Base-by-base conservation (phyloP, 2,888 invertebrate genomes). In the Tenodera sinensis region DNA sequence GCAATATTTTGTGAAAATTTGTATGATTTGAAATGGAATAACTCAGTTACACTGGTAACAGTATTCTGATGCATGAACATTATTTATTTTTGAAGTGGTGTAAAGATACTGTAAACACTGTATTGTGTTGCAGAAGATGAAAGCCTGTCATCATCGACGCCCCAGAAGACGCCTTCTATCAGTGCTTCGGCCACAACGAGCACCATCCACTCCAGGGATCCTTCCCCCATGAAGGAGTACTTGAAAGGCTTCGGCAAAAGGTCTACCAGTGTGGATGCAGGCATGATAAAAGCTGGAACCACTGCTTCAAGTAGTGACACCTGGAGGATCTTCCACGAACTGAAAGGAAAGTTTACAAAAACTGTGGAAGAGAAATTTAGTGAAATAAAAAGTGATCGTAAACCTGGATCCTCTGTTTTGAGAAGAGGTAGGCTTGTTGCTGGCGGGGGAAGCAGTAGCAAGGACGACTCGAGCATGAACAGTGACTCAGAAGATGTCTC, bases 281-380 rank as follows among this genome's bases (percentile, higher is more conserved):
- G 93, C 88, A 89, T 90, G 30, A 88, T 95, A 27, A 96, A 96
- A 91, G 94, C 94, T 91, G 93, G 94, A 25, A 94, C 94, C 3
- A 20, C 84, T 20, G 84, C 34, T 4, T 88, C 90, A 42, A 83
- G 88, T 27, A 88, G 89, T 90, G 96, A 96, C 93, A 95, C 96
- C 9, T 96, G 96, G 96, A 95, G 95, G 92, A 95, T 96, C 92
- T 95, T 97, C 91, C 95, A 95, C 90, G 96, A 96, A 91, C 95
- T 97, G 89, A 96, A 94, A 92, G 96, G 96, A 87, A 96, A 96
- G 93, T 96, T 97, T 90, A 95, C 96, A 83, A 97, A 96, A 92
- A 96, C 96, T 82, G 96, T 97, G 86, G 97, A 97, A 92, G 97
- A 96, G 90, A 97, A 96, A 93, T 94, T 96, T 89, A 96, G 95